phyloP scores from a whole-genome alignment of 2,797 vertebrate species.

The Neostethus bicornis region DNA sequence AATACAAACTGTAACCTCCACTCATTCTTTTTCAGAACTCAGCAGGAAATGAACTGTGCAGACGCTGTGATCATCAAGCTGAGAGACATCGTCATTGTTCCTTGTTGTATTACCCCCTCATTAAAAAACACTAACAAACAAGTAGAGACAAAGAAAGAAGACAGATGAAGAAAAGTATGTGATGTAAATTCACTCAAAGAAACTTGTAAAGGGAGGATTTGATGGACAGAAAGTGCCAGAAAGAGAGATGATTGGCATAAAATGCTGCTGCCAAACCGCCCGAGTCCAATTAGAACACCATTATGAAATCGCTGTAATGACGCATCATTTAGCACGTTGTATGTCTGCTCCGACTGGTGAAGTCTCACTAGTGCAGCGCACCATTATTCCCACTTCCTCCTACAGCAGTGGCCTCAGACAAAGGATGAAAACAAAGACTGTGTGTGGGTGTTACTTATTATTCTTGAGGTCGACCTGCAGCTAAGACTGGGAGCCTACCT shows the following conservation, averaged over 20 bases:
- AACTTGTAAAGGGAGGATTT: conserved; percentile 12
- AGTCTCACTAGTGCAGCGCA: conserved; percentile 35
- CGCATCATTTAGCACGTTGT: conserved; percentile 50
- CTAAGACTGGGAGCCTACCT: conserved; percentile 12
- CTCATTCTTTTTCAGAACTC: not conserved
- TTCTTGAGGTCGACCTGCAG: conserved; percentile 24
- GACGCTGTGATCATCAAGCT: conserved; percentile 14
- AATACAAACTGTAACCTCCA: conserved; percentile 4
- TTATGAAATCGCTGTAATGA: conserved; percentile 70
- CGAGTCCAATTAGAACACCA: conserved; percentile 65
- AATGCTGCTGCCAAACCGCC: conserved; percentile 36
- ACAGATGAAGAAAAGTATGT: conserved; percentile 11
- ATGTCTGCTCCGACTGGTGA: conserved; percentile 36
- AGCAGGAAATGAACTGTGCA: not conserved
- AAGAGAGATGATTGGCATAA: conserved; percentile 62
- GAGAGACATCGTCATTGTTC: conserved; percentile 2
- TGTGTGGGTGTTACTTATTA: conserved; percentile 52
- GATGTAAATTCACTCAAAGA: conserved; percentile 11
- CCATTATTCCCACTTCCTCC: conserved; percentile 50
- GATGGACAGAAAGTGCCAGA: conserved; percentile 16
- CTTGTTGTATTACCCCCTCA: not conserved
- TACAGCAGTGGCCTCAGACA: conserved; percentile 38
- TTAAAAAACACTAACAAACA: conserved; percentile 1
- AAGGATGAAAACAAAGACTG: conserved; percentile 52
- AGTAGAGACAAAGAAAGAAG: not conserved